These are phyloP conservation scores for Polypedilum pembai DNA, from an alignment of 1,140 invertebrate genomes.

Conservation along the genomic window DNA sequence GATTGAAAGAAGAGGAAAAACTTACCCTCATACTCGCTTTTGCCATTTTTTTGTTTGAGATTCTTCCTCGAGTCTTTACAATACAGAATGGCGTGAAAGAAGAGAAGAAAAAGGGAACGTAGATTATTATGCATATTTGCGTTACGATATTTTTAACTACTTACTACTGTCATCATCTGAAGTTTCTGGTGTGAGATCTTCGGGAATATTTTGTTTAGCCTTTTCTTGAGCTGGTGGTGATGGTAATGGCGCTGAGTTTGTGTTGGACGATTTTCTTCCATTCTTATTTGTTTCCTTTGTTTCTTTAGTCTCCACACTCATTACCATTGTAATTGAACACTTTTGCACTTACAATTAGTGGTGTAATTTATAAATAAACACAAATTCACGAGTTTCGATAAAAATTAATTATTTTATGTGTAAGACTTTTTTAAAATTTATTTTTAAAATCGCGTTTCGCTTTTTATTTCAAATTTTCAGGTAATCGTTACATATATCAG, in stretches of 20 bases:
- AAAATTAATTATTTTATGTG: no score
- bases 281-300: not conserved
- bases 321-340: slow-evolving; percentile 3
- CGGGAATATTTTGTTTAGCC: not conserved
- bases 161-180: slow-evolving; percentile 3
- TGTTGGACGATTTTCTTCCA: not conserved
- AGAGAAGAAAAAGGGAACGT: not conserved
- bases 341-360: not conserved
- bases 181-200: not conserved
- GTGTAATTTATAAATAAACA: no score
- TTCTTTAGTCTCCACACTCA: not conserved
- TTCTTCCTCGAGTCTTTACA: slow-evolving; percentile 6
- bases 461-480: no score
- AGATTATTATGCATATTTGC: not conserved
- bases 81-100: not conserved
- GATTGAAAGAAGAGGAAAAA: not conserved
- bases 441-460: no score
- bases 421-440: no score
- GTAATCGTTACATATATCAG: no score
- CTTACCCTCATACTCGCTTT: slow-evolving; percentile 21
- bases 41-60: slow-evolving; percentile 13
- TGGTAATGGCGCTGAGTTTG: not conserved
- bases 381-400: no score
- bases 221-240: not conserved
- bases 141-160: not conserved